A percentile compares a stretch with the other conserved stretches of the same genome.
Evolutionary conservation across 92 coral and sea anemone genomes (phyloP).

Genomic region (Anthopleura xanthogrammica): DNA sequence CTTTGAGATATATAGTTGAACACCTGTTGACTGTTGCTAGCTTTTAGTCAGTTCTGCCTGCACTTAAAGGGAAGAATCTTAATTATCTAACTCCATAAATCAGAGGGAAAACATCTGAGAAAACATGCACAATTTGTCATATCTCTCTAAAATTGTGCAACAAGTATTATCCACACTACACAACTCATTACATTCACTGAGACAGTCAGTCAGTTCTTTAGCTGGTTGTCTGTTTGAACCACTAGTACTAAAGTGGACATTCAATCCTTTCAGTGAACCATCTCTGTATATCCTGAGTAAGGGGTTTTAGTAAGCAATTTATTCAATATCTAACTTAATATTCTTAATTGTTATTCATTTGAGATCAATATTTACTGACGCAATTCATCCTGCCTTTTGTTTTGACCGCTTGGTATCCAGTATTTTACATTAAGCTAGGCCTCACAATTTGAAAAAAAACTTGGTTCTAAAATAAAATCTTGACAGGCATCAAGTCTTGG

Average conservation of each 20-base stretch:
- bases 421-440: not conserved
- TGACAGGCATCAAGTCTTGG: not conserved
- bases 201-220: too few relatives aligned
- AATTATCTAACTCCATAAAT: too few relatives aligned
- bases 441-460: not conserved
- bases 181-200: too few relatives aligned
- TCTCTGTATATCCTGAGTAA: not conserved
- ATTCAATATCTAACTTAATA: not conserved
- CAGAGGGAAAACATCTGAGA: too few relatives aligned
- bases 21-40: slow-evolving; percentile 1
- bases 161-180: too few relatives aligned
- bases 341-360: not conserved
- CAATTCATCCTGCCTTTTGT: not conserved
- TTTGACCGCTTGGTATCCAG: not conserved
- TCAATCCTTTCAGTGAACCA: not conserved
- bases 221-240: too few relatives aligned
- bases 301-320: not conserved
- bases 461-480: not conserved
- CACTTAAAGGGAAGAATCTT: not conserved
- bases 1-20: not conserved
- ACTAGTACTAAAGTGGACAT: not conserved
- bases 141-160: too few relatives aligned
- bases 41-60: not conserved
- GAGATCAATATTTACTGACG: not conserved
- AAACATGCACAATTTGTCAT: too few relatives aligned